A percentile compares a stretch with the other conserved stretches of the same genome.
phyloP scores from a whole-genome alignment of 2,113 vertebrate genomes.

The Deroptyus accipitrinus region DNA sequence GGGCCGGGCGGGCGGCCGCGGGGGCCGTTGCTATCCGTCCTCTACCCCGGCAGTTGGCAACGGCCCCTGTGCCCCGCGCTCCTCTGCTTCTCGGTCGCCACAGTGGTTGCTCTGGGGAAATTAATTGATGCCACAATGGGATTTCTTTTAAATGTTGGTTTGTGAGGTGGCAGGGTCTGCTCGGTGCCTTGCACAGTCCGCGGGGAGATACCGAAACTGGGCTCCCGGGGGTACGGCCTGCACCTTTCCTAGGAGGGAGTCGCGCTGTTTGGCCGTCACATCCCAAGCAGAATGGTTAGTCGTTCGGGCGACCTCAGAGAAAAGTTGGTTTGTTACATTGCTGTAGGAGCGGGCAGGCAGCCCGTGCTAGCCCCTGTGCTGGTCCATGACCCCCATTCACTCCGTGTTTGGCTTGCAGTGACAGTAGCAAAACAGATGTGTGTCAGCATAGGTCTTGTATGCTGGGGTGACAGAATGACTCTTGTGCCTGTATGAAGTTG shows the following conservation, averaged over 20 bases:
- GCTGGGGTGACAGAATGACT: fast-evolving
- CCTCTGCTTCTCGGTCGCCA: neutral
- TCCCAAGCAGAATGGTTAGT: fast-evolving
- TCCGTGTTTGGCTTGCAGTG: fast-evolving
- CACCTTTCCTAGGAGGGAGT: fast-evolving
- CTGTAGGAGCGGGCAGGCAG: neutral
- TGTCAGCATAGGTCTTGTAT: fast-evolving
- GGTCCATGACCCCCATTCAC: neutral
- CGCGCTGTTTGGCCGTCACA: fast-evolving
- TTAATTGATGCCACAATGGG: neutral
- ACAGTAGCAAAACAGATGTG: fast-evolving
- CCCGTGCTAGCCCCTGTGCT: fast-evolving
- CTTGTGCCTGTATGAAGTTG: fast-evolving
- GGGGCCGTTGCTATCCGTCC: neutral
- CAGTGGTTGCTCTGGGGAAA: neutral
- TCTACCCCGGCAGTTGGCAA: neutral
- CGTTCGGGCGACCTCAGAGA: fast-evolving
- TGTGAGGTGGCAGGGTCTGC: fast-evolving
- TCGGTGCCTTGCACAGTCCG: neutral
- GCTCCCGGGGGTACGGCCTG: neutral
- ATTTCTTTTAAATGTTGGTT: fast-evolving
- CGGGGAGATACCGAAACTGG: too few species aligned
- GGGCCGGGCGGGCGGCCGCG: neutral
- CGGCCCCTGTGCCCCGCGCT: neutral
- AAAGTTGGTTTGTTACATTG: neutral